Conservation (phyloP, 2,888 invertebrate genomes). For the Tortrix viridana region DNA sequence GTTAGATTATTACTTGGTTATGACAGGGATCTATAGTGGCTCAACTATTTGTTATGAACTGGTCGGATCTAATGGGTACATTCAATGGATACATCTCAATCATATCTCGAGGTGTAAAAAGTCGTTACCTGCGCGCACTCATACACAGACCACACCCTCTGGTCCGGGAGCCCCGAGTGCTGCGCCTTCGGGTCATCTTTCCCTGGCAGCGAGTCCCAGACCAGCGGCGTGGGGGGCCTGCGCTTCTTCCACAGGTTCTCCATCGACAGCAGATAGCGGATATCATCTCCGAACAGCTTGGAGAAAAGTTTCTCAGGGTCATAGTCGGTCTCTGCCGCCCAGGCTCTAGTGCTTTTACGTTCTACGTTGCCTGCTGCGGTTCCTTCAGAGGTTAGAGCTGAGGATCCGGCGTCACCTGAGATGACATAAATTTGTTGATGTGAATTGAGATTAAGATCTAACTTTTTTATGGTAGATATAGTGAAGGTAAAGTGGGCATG, state of each 20-base stretch:
- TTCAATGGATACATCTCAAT: no score
- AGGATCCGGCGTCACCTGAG: conserved; percentile 85
- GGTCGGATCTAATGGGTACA: no score
- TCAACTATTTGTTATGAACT: not conserved
- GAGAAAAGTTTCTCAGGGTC: conserved; percentile 93
- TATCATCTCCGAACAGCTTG: conserved; percentile 97
- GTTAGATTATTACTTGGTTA: no score
- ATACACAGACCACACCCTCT: conserved; percentile 90
- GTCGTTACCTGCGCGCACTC: conserved; percentile 86
- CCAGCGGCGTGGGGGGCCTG: conserved; percentile 91
- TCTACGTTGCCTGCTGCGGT: conserved; percentile 80
- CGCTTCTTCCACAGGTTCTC: conserved; percentile 97
- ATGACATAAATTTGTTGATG: no score
- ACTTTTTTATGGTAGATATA: no score
- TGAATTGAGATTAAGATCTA: no score
- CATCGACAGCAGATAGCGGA: conserved; percentile 97
- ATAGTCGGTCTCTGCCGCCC: conserved; percentile 94
- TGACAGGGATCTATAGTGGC: no score
- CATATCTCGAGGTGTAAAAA: not conserved
- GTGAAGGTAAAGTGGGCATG: no score
- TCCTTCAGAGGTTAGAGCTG: conserved; percentile 80
- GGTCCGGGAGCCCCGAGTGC: conserved; percentile 86
- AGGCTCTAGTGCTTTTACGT: conserved; percentile 91
- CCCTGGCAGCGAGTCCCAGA: conserved; percentile 87
- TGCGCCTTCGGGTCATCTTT: conserved; percentile 74